These are phyloP conservation scores for Goniozus legneri DNA, from an alignment of 1,140 invertebrate species.

Conservation along the genomic window DNA sequence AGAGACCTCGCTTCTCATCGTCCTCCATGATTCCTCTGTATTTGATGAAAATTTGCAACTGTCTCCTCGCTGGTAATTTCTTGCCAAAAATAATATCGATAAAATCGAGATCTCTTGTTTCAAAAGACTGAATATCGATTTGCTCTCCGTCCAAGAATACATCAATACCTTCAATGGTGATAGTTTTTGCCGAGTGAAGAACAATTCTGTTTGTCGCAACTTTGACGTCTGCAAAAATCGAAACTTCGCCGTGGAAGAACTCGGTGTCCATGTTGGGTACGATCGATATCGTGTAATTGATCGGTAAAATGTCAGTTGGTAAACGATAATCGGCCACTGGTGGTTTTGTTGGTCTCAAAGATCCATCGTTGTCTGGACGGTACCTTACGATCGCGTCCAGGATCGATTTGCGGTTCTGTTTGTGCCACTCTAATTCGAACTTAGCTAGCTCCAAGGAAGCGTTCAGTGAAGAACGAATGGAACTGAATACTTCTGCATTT, in stretches of 20 bases:
- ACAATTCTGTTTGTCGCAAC: conserved; percentile 52
- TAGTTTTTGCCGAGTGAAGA: conserved; percentile 51
- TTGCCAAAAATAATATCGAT: too few relatives aligned
- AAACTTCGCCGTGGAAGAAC: conserved; percentile 48
- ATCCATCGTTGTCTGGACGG: conserved; percentile 1
- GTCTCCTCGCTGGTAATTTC: too few relatives aligned
- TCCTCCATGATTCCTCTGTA: conserved; percentile 58
- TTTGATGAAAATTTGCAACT: conserved; percentile 30
- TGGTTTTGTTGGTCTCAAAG: background rate
- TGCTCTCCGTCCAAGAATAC: conserved; percentile 10
- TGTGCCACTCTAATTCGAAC: conserved; percentile 26
- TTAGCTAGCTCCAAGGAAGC: conserved; percentile 19
- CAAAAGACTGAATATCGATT: background rate
- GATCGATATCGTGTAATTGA: conserved; percentile 19
- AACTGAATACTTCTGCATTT: background rate
- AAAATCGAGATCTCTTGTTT: background rate
- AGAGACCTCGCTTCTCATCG: conserved; percentile 72
- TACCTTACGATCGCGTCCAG: conserved; percentile 15
- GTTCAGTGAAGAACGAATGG: conserved; percentile 9
- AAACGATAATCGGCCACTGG: conserved; percentile 28
- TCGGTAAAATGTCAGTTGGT: conserved; percentile 24
- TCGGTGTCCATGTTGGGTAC: background rate
- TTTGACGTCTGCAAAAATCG: conserved; percentile 45
- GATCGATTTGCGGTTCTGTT: conserved; percentile 5
- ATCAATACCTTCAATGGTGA: conserved; percentile 39